Evolutionary conservation across 2,797 vertebrate genomes (phyloP), one percentile per base, ranked within the genome.

Genomic region (Lutjanus argentimaculatus): DNA sequence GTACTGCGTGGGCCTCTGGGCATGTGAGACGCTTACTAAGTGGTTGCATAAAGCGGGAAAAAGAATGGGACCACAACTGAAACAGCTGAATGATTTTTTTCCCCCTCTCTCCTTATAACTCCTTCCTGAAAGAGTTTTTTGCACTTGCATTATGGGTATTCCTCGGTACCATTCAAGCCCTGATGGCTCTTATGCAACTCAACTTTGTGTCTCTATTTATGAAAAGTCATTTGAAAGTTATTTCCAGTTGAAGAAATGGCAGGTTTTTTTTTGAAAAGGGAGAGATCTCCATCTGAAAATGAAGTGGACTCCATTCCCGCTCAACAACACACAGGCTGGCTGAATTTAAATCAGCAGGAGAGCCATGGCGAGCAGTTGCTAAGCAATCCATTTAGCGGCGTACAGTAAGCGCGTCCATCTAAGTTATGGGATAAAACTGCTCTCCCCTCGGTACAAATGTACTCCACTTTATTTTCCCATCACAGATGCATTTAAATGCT

Each of bases 401-500:
- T 90, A 91, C 92, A 88, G 91, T 93, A 92, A 89, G 82, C 61
- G 67, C 53, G 80, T 90, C 89, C 83, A 46, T 91, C 80, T 79
- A 87, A 82, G 86, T 92, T 92, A 93, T 82, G 88, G 91, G 89
- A 92, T 91, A 77, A 88, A 91, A 88, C 89, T 56, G 87, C 84
- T 85, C 78, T 93, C 82, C 88, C 79, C 67, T 84, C 10, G 67
- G 85, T 90, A 90, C 86, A 90, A 91, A 94, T 90, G 91, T 86
- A 89, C 90, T 92, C 88, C 83, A 91, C 90, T 93, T 94, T 93
- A 93, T 94, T 93, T 93, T 91, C 83, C 88, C 90, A 93, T 93
- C 92, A 91, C 87, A 91, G 85, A 89, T 88, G 88, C 93, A 94
- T 95, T 95, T 94, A 93, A 94, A 93, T 94, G 84, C 89, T 93